A percentile compares a stretch with the other conserved stretches of the same genome.
These are phyloP conservation scores for Sebastiscus tertius DNA, from an alignment of 2,797 vertebrate genomes.

Conservation along the genomic window DNA sequence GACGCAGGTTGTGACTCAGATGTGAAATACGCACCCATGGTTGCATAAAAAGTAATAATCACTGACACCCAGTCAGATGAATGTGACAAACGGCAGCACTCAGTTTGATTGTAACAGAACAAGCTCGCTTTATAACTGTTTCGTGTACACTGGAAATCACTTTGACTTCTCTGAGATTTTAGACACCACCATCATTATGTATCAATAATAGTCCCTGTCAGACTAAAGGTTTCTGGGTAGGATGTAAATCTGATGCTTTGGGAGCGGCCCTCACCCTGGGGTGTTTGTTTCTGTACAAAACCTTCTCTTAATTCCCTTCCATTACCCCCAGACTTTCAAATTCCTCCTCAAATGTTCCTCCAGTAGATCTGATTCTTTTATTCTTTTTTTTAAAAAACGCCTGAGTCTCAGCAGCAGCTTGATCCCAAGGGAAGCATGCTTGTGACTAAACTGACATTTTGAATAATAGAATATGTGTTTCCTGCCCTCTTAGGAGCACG, in stretches of 20 bases:
- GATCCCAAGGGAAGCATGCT: background rate
- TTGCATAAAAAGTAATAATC: background rate
- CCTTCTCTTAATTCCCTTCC: background rate
- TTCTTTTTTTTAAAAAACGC: background rate
- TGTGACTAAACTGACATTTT: background rate
- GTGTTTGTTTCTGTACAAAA: constrained; percentile 6
- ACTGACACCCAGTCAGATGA: background rate
- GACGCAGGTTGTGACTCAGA: background rate
- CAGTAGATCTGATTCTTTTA: background rate
- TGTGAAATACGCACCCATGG: background rate
- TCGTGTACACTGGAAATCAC: background rate
- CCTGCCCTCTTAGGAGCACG: background rate
- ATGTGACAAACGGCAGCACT: constrained; percentile 1
- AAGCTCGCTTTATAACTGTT: background rate
- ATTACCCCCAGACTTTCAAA: background rate
- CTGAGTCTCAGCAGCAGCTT: background rate
- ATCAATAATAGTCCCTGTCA: background rate
- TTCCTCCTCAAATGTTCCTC: background rate
- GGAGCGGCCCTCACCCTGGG: background rate
- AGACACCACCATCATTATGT: background rate
- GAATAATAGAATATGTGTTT: background rate
- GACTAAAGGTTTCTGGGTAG: background rate
- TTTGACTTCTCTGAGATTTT: background rate
- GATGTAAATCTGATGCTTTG: constrained; percentile 10
- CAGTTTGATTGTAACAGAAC: background rate